These are phyloP conservation scores for Leptinotarsa texana DNA, from an alignment of 1,140 invertebrate species.

Conservation along the genomic window DNA sequence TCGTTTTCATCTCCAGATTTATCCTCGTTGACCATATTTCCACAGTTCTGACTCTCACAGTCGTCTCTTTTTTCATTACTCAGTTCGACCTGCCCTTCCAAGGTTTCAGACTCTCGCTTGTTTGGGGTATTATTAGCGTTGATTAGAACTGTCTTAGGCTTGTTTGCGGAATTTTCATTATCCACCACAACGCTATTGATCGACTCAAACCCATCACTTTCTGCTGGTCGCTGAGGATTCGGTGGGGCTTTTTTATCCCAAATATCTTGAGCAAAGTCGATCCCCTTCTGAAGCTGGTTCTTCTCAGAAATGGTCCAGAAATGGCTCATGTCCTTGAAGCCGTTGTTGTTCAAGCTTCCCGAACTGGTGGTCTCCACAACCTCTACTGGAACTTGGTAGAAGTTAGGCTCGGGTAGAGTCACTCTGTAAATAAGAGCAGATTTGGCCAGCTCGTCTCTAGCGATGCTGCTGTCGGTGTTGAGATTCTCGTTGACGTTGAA, in stretches of 20 bases:
- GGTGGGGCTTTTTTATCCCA: background rate
- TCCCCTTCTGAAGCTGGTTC: conserved; percentile 20
- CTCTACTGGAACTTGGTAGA: background rate
- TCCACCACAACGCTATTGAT: conserved; percentile 17
- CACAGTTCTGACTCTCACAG: too few relatives aligned
- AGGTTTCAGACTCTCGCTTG: conserved; percentile 4
- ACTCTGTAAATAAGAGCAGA: background rate
- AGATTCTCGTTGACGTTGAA: conserved; percentile 19
- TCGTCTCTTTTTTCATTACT: background rate
- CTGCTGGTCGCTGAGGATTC: background rate
- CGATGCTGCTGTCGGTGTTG: conserved; percentile 20
- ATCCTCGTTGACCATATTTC: too few relatives aligned
- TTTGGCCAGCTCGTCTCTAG: background rate
- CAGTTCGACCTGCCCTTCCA: background rate
- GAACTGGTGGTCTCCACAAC: background rate
- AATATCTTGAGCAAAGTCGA: conserved; percentile 12
- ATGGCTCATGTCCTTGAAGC: conserved; percentile 20
- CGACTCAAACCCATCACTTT: conserved; percentile 10
- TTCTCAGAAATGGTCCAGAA: conserved; percentile 21
- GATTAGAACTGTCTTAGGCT: background rate
- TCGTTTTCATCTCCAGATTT: too few relatives aligned
- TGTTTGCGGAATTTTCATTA: background rate
- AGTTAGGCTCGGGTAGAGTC: conserved; percentile 1
- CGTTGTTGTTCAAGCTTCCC: conserved; percentile 10
- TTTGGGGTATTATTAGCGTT: background rate